Percentiles rank a stretch among this genome's conserved stretches.
These are phyloP conservation scores for Eucera pruinosa DNA, from an alignment of 2,888 invertebrate species.

Conservation along the genomic window DNA sequence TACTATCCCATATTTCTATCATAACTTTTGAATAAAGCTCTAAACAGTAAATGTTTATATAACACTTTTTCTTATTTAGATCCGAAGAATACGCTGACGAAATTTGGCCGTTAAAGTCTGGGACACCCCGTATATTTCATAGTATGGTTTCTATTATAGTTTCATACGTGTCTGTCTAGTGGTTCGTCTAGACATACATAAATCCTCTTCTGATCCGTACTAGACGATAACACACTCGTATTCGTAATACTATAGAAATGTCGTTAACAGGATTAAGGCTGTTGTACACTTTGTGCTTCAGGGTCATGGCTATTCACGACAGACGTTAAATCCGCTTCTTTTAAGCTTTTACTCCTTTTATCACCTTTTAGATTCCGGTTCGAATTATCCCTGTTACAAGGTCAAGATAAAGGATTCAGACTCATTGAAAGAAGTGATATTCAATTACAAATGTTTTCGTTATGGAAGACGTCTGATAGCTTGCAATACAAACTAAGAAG, in stretches of 20 bases:
- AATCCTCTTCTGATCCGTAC: conserved; percentile 48
- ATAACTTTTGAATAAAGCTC: no score
- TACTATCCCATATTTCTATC: no score
- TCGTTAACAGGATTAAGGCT: conserved; percentile 3
- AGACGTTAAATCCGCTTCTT: background rate
- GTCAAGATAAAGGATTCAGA: no score
- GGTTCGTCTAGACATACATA: conserved; percentile 44
- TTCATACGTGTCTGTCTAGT: conserved; percentile 31
- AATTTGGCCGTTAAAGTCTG: no score
- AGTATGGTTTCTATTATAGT: background rate
- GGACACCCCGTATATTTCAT: no score
- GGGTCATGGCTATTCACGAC: conserved; percentile 9
- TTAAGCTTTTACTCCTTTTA: background rate
- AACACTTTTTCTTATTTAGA: no score
- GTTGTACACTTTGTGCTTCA: conserved; percentile 24
- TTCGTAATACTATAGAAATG: conserved; percentile 18
- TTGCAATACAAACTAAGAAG: background rate
- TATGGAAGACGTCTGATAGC: background rate
- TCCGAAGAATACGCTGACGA: no score
- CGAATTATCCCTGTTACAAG: background rate
- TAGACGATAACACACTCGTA: conserved; percentile 48
- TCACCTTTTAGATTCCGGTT: background rate
- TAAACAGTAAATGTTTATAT: no score
- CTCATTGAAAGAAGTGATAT: no score
- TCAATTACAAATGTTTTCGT: no score